phyloP scores from a whole-genome alignment of 2,888 invertebrate species.

The Watsonalla cultraria region DNA sequence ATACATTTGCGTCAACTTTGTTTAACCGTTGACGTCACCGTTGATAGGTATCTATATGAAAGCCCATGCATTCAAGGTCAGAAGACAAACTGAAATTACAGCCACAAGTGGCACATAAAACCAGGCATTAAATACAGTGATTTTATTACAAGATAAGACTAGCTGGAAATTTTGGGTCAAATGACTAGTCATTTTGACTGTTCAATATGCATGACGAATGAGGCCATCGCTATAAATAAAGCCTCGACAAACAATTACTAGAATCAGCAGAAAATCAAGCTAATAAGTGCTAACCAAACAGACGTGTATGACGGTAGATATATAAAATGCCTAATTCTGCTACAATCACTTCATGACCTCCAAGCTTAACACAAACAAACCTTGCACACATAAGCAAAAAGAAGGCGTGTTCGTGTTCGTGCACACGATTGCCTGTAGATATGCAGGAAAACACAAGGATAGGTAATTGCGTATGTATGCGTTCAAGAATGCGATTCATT shows the following conservation, averaged over 20 bases:
- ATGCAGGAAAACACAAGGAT: constrained; percentile 41
- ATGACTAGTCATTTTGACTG: background rate
- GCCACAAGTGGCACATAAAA: constrained; percentile 21
- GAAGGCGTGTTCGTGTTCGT: constrained; percentile 63
- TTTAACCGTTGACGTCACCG: constrained; percentile 40
- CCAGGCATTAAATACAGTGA: constrained; percentile 8
- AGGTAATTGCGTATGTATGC: constrained; percentile 25
- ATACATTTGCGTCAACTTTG: constrained; percentile 59
- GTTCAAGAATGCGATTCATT: constrained; percentile 60
- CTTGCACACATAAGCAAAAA: constrained; percentile 30
- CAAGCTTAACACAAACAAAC: constrained; percentile 47
- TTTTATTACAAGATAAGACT: constrained; percentile 1
- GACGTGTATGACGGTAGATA: constrained; percentile 28
- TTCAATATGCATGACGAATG: constrained; percentile 15
- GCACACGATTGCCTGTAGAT: constrained; percentile 41
- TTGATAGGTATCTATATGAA: constrained; percentile 21
- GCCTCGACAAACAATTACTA: constrained; percentile 29
- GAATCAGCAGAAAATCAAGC: constrained; percentile 23
- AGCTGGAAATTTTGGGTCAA: constrained; percentile 12
- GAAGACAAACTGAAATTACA: constrained; percentile 16
- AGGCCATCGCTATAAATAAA: constrained; percentile 43
- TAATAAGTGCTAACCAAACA: constrained; percentile 41
- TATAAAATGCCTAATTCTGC: constrained; percentile 36
- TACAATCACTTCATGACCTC: constrained; percentile 65
- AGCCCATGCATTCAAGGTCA: constrained; percentile 27